Evolutionary conservation across 1,140 invertebrate species (phyloP).

Genomic region (Drosophila biarmipes): DNA sequence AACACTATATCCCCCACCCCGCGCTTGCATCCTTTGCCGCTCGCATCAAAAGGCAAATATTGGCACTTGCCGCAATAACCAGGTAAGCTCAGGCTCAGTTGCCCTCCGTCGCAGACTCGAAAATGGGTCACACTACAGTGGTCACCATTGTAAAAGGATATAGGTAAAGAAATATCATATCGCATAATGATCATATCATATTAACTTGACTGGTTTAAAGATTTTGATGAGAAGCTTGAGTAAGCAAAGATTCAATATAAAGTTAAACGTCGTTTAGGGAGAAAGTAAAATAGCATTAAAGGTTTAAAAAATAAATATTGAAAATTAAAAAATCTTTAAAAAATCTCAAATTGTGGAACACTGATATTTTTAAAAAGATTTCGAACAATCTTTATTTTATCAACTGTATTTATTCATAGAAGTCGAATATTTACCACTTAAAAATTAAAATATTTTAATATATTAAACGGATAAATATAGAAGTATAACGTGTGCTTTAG

Average conservation of each 20-base stretch:
- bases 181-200: no score
- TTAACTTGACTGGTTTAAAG: neutral
- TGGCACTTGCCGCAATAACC: slow-evolving; percentile 81
- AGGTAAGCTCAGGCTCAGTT: slow-evolving; percentile 59
- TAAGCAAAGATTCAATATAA: neutral
- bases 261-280: no score
- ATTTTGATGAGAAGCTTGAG: neutral
- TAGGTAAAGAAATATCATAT: no score
- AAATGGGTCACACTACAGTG: slow-evolving; percentile 65
- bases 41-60: slow-evolving; percentile 70
- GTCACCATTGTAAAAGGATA: neutral
- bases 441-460: no score
- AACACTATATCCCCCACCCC: slow-evolving; percentile 1
- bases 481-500: neutral
- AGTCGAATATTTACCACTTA: no score
- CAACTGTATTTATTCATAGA: no score
- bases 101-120: slow-evolving; percentile 29
- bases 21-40: slow-evolving; percentile 26
- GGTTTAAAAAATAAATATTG: neutral
- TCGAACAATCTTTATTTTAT: no score
- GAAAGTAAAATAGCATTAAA: no score
- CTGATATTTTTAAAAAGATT: no score
- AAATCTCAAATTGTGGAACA: no score
- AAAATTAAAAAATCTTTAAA: no score
- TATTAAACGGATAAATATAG: no score